Evolutionary conservation across 2,797 vertebrate species (phyloP), one percentile per base, ranked within the genome.

Genomic region (Sciurus vulgaris): DNA sequence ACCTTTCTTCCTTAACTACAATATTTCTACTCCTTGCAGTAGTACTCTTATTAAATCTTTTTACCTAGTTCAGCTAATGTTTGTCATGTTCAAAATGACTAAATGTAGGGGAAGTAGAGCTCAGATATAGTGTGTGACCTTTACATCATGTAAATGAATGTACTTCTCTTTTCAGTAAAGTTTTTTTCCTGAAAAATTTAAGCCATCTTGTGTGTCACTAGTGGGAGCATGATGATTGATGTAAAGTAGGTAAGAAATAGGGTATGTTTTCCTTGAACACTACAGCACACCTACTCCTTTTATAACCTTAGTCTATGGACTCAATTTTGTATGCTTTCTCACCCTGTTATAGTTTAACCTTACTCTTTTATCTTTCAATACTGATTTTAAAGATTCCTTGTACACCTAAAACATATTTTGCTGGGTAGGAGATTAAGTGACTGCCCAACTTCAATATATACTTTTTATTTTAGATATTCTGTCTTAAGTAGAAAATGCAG

Each of bases 331-430:
- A 63, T 6, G 24, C 20, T 63, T 93, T 33, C 72, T 15, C 8
- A 56, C 41, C 13, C 7, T n/a, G 11, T 56, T 33, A 24, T 86
- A 33, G 83, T 74, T 81, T 70, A 69, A 73, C 61, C n/a, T 51
- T 85, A 67, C 49, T 35, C 9, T 82, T 90, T 86, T 86, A 24
- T 93, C 8, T 88, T 88, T 70, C 81, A 78, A 65, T 69, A 79
- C 69, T 63, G 17, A 41, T 61, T 96, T 94, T 70, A 61, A 81
- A 92, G 38, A 59, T 67, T 86, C 65, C 9, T 82, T 41, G 35
- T 88, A n/a, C 76, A 38, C 73, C 91, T 76, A 88, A 87, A 84
- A 54, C 94, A 26, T 85, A 5, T 90, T 63, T 93, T 95, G 84
- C 41, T 91, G 47, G 22, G 7, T 70, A 87, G 82, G 8, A 51